A percentile compares a stretch with the other conserved stretches of the same genome.
Evolutionary conservation across 2,888 invertebrate species (phyloP).

Genomic region (Suillia variegata): DNA sequence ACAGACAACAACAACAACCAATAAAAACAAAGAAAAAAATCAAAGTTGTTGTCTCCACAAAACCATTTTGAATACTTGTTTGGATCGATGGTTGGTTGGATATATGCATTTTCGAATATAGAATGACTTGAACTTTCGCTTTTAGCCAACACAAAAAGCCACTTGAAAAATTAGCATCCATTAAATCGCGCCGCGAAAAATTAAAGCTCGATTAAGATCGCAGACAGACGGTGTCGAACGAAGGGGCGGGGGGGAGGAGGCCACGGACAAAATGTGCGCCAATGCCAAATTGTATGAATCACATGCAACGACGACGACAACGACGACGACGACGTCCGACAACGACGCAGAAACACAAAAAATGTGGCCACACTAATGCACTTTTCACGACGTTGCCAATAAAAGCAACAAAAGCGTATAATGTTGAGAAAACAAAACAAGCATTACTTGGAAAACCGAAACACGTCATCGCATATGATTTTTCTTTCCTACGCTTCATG

Average conservation of each 20-base stretch:
- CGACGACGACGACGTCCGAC: too few species aligned
- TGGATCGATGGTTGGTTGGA: too few species aligned
- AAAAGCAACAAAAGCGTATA: not conserved
- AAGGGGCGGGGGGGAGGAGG: too few species aligned
- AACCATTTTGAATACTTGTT: too few species aligned
- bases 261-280: not conserved
- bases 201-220: not conserved
- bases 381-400: not conserved
- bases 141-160: not conserved
- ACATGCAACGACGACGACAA: too few species aligned
- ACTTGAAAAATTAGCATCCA: not conserved
- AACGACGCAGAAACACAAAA: too few species aligned
- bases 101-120: too few species aligned
- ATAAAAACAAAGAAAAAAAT: too few species aligned
- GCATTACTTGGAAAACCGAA: conserved; percentile 3
- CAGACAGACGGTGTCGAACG: too few species aligned
- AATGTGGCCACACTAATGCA: not conserved
- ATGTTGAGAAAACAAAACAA: not conserved
- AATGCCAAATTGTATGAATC: conserved; percentile 1
- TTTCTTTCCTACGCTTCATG: not conserved
- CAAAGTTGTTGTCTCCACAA: too few species aligned
- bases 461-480: not conserved
- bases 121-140: not conserved
- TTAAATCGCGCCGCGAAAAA: not conserved
- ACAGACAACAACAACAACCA: too few species aligned